Percentiles rank a stretch among this genome's conserved stretches.
These are phyloP conservation scores for Apotomis capreana DNA, from an alignment of 2,888 invertebrate genomes.

Conservation along the genomic window DNA sequence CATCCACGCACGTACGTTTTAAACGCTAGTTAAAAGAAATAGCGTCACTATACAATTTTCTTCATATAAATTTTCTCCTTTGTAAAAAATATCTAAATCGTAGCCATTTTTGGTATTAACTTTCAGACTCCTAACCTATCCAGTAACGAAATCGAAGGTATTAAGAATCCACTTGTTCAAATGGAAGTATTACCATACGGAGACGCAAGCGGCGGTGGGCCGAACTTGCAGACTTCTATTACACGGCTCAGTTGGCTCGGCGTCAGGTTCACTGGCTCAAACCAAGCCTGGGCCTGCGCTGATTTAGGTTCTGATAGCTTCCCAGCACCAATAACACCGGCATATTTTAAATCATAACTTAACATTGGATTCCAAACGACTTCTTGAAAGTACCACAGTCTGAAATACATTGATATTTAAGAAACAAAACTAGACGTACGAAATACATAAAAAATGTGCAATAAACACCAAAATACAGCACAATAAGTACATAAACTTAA, in stretches of 20 bases:
- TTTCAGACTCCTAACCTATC: not conserved
- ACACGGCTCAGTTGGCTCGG: constrained; percentile 73
- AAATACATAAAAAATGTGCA: constrained; percentile 68
- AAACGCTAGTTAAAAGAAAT: no score
- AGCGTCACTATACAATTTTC: no score
- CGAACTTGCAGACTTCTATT: constrained; percentile 73
- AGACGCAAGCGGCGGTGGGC: constrained; percentile 54
- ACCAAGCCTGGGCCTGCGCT: constrained; percentile 63
- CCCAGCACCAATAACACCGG: constrained; percentile 45
- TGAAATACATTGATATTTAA: constrained; percentile 39
- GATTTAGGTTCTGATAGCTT: constrained; percentile 64
- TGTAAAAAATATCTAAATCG: no score
- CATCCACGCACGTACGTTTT: no score
- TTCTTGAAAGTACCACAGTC: constrained; percentile 7
- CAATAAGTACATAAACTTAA: constrained; percentile 60
- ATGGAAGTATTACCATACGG: constrained; percentile 43
- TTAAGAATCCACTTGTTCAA: constrained; percentile 34
- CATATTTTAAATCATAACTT: constrained; percentile 22
- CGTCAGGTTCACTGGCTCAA: constrained; percentile 68
- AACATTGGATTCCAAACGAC: not conserved
- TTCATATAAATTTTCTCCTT: no score
- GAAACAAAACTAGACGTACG: constrained; percentile 44
- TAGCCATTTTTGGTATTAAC: not conserved
- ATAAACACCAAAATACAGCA: constrained; percentile 70
- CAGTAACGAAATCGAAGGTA: not conserved